These are phyloP conservation scores for Anthopleura sola DNA, from an alignment of 64 coral and sea anemone species.

Conservation along the genomic window DNA sequence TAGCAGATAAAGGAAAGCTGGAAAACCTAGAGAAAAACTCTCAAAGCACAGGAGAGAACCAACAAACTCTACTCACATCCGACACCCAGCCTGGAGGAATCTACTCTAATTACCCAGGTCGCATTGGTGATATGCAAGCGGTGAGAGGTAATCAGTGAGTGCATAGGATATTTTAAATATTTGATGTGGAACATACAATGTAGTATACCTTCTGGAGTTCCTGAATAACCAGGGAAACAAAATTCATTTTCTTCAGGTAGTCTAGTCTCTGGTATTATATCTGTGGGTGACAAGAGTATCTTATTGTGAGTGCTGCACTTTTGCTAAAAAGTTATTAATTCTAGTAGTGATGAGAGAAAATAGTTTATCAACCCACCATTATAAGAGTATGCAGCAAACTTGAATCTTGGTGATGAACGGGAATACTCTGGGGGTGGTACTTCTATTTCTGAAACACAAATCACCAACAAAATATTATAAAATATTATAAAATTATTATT, in stretches of 20 bases:
- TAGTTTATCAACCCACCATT: neutral
- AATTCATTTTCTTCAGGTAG: slow-evolving; percentile 1
- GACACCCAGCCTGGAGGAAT: too few species aligned
- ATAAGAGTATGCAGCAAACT: neutral
- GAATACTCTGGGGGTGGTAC: neutral
- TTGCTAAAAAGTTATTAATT: too few species aligned
- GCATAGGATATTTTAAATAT: too few species aligned
- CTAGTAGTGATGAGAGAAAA: too few species aligned
- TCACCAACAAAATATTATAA: neutral
- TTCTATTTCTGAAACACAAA: slow-evolving; percentile 7
- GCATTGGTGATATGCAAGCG: too few species aligned
- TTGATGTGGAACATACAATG: too few species aligned
- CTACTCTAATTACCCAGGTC: too few species aligned
- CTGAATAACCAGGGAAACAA: neutral
- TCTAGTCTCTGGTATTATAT: neutral
- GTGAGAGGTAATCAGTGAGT: too few species aligned
- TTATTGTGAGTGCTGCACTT: neutral
- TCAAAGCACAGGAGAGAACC: too few species aligned
- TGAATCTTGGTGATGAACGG: neutral
- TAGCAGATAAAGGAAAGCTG: too few species aligned
- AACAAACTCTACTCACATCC: too few species aligned
- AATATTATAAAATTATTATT: neutral
- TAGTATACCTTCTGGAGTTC: slow-evolving; percentile 4
- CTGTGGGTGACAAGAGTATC: neutral
- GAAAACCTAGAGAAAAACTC: too few species aligned